A percentile compares a stretch with the other conserved stretches of the same genome.
phyloP scores from a whole-genome alignment of 2,888 invertebrate genomes.

The Dugesia japonica region DNA sequence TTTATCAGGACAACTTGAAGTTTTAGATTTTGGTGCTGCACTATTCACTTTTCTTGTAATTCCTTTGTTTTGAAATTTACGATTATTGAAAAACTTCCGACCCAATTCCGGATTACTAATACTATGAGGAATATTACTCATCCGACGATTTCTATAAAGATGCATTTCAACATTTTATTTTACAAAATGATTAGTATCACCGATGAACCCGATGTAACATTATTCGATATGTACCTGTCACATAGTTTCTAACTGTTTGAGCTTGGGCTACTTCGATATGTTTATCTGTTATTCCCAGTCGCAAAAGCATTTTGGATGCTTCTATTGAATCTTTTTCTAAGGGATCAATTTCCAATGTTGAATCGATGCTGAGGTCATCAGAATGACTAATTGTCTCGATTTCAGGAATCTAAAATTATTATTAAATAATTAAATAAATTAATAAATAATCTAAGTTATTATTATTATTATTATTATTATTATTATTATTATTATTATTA shows the following conservation, averaged over 20 bases:
- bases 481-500: too few species aligned
- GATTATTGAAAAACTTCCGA: constrained; percentile 5
- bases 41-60: background rate
- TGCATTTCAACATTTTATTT: background rate
- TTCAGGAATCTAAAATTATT: background rate
- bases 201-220: constrained; percentile 52
- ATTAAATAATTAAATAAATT: background rate
- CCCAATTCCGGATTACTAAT: constrained; percentile 17
- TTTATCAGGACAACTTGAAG: background rate
- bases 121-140: constrained; percentile 26
- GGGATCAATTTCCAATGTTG: background rate
- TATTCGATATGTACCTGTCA: constrained; percentile 60
- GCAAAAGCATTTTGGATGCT: constrained; percentile 3
- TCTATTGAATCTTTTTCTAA: background rate
- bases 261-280: constrained; percentile 53
- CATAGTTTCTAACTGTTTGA: constrained; percentile 55
- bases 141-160: background rate
- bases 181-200: background rate
- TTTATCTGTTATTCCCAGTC: constrained; percentile 52
- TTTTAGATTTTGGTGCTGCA: background rate
- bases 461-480: too few species aligned
- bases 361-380: background rate
- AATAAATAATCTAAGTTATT: background rate
- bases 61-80: background rate
- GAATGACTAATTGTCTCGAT: background rate